Evolutionary conservation across 2,113 vertebrate species (phyloP), one percentile per base, ranked within the genome.

Genomic region (Rutilus rutilus): DNA sequence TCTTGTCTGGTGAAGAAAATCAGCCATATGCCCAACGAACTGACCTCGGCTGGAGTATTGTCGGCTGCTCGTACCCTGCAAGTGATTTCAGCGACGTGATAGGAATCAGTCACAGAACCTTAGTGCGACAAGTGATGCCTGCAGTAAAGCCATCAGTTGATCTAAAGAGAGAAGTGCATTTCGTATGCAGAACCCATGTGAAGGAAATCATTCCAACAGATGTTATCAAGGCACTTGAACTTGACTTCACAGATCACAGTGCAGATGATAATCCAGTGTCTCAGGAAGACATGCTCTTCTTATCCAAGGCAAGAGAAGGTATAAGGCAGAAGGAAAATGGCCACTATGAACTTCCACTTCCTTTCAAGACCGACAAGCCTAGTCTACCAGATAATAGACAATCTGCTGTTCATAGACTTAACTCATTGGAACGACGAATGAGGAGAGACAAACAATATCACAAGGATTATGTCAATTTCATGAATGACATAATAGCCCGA

Each of bases 11-110:
- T 2, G 52, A 88, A 0, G 74, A 83, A 73, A 83, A 78, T 45
- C 60, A 88, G 5, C 69, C 67, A 8, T 85, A 85, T 65, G 87
- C 78, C 62, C 84, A 86, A 52, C 14, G 25, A 36, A 86, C 84
- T 3, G 84, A 86, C 30, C 79, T 88, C 4, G 84, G 80, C 79
- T 88, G 79, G 87, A 88, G 77, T 33, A 88, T 86, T 1, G 45
- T 88, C 2, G 62, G 84, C 23, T 78, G 50, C 33, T 83, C 80
- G 3, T 47, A 47, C 62, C 52, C 84, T 57, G 69, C 60, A 52
- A 86, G 1, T 73, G 50, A 86, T n/a, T 69, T 19, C 3, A 2
- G n/a, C 1, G 79, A 86, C 73, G 33, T 23, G 78, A 78, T 82
- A 78, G 84, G 84, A 86, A 71, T 25, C 60, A 86, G 86, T 57